These are phyloP conservation scores for Porites lobata DNA, from an alignment of 92 coral and sea anemone species.

Conservation along the genomic window DNA sequence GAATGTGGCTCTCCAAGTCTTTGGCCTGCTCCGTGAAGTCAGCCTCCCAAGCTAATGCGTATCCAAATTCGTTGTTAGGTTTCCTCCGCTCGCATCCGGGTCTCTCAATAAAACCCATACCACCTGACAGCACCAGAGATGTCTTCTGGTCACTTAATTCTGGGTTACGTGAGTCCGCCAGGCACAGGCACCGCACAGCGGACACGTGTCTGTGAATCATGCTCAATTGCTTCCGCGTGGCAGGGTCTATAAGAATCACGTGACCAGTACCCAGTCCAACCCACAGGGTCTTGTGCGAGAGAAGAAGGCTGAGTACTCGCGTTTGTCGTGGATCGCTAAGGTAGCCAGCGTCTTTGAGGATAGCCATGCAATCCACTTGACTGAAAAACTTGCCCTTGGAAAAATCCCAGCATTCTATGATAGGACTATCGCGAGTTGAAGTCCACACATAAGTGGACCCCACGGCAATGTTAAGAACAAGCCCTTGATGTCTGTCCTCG, in stretches of 20 bases:
- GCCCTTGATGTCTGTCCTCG: conserved; percentile 71
- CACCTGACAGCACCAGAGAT: conserved; percentile 92
- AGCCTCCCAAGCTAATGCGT: conserved; percentile 95
- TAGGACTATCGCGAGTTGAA: conserved; percentile 81
- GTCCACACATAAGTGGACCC: conserved; percentile 84
- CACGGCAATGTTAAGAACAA: conserved; percentile 88
- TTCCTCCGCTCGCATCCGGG: conserved; percentile 67
- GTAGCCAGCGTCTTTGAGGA: conserved; percentile 66
- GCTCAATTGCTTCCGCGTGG: conserved; percentile 78
- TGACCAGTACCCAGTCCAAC: conserved; percentile 96
- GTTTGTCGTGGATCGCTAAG: conserved; percentile 73
- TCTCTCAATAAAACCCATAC: conserved; percentile 93
- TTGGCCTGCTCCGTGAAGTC: conserved; percentile 84
- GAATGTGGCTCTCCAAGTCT: conserved; percentile 74
- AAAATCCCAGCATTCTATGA: conserved; percentile 88
- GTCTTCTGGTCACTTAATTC: conserved; percentile 63
- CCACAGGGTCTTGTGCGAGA: conserved; percentile 80
- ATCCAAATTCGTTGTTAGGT: conserved; percentile 82
- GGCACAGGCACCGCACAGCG: conserved; percentile 96
- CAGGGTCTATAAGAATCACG: conserved; percentile 84
- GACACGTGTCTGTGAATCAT: conserved; percentile 86
- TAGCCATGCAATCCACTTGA: conserved; percentile 75
- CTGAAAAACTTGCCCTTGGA: conserved; percentile 71
- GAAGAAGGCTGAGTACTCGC: conserved; percentile 91
- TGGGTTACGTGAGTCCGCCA: conserved; percentile 76